Evolutionary conservation across 1,140 invertebrate species (phyloP).

Genomic region (Planococcus citri): DNA sequence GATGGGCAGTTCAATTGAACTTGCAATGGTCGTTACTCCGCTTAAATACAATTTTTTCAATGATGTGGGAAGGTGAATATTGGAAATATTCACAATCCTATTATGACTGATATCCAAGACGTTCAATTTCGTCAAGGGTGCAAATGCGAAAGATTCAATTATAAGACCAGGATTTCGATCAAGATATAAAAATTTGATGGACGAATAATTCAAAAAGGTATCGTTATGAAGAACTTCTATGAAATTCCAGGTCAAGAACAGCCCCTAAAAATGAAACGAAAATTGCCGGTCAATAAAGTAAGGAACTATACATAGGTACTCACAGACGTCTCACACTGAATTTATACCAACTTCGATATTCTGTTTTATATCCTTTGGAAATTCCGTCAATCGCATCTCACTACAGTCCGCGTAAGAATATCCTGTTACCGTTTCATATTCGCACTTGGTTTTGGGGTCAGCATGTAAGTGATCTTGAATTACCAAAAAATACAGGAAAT

Average conservation of each 20-base stretch:
- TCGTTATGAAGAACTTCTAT: not conserved
- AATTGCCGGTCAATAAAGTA: no score
- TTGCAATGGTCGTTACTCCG: not conserved
- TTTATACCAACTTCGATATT: no score
- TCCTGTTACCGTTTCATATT: no score
- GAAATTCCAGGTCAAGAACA: not conserved
- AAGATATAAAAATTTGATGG: not conserved
- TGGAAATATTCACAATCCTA: not conserved
- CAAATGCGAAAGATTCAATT: not conserved
- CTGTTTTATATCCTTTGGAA: no score
- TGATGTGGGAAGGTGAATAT: not conserved
- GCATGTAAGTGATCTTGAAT: no score
- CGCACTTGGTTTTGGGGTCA: no score
- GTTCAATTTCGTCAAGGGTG: not conserved
- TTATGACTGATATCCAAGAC: not conserved
- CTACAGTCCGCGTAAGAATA: no score
- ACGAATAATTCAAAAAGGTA: not conserved
- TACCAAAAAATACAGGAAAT: no score
- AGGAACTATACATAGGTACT: no score
- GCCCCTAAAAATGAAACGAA: not conserved
- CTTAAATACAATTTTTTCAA: not conserved
- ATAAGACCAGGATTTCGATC: not conserved
- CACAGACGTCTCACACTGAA: no score
- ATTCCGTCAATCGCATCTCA: no score
- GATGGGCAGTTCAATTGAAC: not conserved